Evolutionary conservation across 2,888 invertebrate genomes (phyloP).

Genomic region (Hirtodrosophila histrioides): DNA sequence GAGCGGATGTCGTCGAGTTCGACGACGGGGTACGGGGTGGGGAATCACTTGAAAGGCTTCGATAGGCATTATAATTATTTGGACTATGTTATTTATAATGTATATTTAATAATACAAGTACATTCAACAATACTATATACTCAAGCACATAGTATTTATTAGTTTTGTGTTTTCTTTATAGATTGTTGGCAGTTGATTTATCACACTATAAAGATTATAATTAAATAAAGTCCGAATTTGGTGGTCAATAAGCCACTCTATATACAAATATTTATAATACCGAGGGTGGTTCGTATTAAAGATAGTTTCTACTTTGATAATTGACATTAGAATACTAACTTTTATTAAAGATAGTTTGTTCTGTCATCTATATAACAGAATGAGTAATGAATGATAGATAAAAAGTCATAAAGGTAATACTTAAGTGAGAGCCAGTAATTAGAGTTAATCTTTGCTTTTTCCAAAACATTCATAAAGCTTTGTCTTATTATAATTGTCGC

Average conservation of each 20-base stretch:
- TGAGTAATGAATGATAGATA: too few relatives aligned
- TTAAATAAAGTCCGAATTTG: constrained; percentile 30
- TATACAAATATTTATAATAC: background rate
- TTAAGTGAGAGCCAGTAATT: too few relatives aligned
- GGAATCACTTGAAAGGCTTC: constrained; percentile 28
- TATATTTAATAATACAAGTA: constrained; percentile 48
- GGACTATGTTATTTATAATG: constrained; percentile 55
- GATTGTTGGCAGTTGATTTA: constrained; percentile 40
- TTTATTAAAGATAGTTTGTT: too few relatives aligned
- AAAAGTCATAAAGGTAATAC: too few relatives aligned
- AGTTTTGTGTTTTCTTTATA: constrained; percentile 19
- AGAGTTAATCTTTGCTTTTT: too few relatives aligned
- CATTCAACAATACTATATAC: constrained; percentile 23
- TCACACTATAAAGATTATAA: constrained; percentile 54
- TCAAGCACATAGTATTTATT: constrained; percentile 13
- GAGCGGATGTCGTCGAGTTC: constrained; percentile 32
- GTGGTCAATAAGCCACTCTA: constrained; percentile 14
- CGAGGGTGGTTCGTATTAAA: constrained; percentile 4
- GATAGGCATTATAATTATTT: constrained; percentile 55
- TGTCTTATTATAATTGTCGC: too few relatives aligned
- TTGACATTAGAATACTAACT: too few relatives aligned
- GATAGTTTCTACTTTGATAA: background rate
- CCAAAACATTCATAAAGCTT: too few relatives aligned
- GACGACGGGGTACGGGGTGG: too few relatives aligned
- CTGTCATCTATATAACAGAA: too few relatives aligned